Base-by-base conservation (phyloP, 2,113 vertebrate species). In the Taurulus bubalis region DNA sequence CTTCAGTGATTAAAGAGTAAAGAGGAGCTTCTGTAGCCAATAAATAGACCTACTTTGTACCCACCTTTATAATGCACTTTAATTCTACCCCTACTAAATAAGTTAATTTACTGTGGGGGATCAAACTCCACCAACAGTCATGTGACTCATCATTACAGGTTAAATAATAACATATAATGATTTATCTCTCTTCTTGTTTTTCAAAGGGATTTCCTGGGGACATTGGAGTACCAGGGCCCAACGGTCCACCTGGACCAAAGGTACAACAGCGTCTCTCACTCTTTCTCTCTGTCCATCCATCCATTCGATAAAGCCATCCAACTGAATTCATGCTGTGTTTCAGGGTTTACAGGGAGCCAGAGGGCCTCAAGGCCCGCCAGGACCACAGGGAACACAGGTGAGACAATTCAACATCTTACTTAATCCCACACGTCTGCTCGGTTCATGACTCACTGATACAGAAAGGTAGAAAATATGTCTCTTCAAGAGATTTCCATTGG, bases 151-250 rank as follows among this genome's bases (percentile, higher is more conserved):
- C 42, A 70, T 78, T 47, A 8, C 26, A 71, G 51, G 11, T 87
- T 9, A 68, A 66, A 75, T 72, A 11, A 36, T n/a, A 76, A 53
- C 15, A 7, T 10, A 10, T 11, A 40, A 74, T 40, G 53, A 59
- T 30, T 26, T 62, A 10, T 55, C 2, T 62, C 1, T 71, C 9
- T 22, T 4, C 3, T 16, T 58, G 65, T 82, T 77, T 93, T 84
- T 89, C 47, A 59, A 85, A 99, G 98, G 98, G 98, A 49, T 99
- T 99, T 95, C 98, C 98, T 64, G 98, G 98, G 82, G 97, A 99
- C 90, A 99, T 99, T 89, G 98, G 98, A 36, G 75, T 95, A 67
- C 98, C 98, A 85, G 98, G 98, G 71, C 95, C 96, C 15, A 99
- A 99, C 28, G 98, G 98, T 75, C 97, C 96, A 58, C 96, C 95